Percentiles rank a stretch among this genome's conserved stretches.
These are phyloP conservation scores for Pluvianellus socialis DNA, from an alignment of 2,113 vertebrate genomes.

Conservation along the genomic window DNA sequence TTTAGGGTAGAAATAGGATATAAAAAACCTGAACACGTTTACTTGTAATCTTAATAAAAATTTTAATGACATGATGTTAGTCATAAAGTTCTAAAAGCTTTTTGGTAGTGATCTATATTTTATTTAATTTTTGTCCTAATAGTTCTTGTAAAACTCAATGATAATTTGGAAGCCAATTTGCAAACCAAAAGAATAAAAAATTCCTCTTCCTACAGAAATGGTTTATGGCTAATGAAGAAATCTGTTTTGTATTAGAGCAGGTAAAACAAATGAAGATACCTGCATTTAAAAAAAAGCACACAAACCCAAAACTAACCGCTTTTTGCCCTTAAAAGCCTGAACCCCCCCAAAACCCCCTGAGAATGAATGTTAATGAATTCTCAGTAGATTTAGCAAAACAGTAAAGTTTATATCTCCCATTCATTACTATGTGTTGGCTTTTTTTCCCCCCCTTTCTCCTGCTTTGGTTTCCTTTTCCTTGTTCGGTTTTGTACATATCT, in stretches of 20 bases:
- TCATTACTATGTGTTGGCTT: not conserved
- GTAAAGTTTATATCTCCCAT: not conserved
- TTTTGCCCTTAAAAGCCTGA: not conserved
- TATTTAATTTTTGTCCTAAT: not conserved
- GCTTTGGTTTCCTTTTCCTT: not conserved
- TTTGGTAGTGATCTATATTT: not conserved
- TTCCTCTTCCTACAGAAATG: not conserved
- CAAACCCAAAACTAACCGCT: rapidly evolving
- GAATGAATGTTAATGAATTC: not conserved
- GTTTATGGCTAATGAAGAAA: not conserved
- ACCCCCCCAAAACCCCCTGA: rapidly evolving
- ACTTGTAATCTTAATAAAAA: not conserved
- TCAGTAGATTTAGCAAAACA: not conserved
- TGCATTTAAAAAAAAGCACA: not conserved
- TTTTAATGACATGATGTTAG: not conserved
- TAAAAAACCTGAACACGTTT: not conserved
- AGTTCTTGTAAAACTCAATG: not conserved
- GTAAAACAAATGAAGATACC: not conserved
- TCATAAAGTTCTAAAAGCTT: not conserved
- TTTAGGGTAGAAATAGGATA: not conserved
- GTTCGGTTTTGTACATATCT: not conserved
- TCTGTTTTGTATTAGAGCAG: not conserved
- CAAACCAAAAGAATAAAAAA: not conserved
- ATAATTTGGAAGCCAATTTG: not conserved
- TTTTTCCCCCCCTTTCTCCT: not conserved